Evolutionary conservation across 2,888 invertebrate species (phyloP).

Genomic region (Lasioglossum leucozonium): DNA sequence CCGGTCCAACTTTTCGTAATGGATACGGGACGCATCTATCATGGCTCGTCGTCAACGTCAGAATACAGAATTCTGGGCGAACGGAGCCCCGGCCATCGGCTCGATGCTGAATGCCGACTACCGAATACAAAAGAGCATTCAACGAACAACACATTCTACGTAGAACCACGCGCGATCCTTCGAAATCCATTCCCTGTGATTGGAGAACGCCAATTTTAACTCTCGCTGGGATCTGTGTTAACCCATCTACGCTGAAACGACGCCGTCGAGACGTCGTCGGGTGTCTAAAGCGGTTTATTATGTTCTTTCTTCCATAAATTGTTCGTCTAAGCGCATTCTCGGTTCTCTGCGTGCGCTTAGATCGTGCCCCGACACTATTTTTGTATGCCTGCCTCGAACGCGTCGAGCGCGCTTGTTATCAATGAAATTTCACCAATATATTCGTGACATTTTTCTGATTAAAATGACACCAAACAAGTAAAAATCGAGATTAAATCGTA

Average conservation of each 20-base stretch:
- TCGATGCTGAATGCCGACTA: constrained; percentile 61
- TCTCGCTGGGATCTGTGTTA: neutral
- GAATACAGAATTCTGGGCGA: constrained; percentile 75
- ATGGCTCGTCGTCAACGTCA: constrained; percentile 76
- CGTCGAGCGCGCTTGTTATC: no score
- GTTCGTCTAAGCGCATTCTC: no score
- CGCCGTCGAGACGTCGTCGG: neutral
- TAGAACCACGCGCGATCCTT: neutral
- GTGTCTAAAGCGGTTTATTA: neutral
- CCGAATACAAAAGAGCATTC: constrained; percentile 69
- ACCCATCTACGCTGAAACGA: neutral
- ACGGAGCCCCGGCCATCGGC: constrained; percentile 61
- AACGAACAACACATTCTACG: constrained; percentile 33
- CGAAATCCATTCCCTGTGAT: neutral
- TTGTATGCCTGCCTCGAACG: no score
- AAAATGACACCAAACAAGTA: no score
- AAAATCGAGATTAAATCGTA: neutral
- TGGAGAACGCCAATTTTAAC: neutral
- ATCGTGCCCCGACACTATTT: no score
- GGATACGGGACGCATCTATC: constrained; percentile 73
- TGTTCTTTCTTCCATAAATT: no score
- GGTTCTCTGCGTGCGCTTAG: no score
- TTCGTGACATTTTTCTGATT: no score
- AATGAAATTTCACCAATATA: no score
- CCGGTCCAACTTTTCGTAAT: constrained; percentile 61